Evolutionary conservation across 2,797 vertebrate genomes (phyloP), one percentile per base, ranked within the genome.

Genomic region (Micrastur ruficollis): DNA sequence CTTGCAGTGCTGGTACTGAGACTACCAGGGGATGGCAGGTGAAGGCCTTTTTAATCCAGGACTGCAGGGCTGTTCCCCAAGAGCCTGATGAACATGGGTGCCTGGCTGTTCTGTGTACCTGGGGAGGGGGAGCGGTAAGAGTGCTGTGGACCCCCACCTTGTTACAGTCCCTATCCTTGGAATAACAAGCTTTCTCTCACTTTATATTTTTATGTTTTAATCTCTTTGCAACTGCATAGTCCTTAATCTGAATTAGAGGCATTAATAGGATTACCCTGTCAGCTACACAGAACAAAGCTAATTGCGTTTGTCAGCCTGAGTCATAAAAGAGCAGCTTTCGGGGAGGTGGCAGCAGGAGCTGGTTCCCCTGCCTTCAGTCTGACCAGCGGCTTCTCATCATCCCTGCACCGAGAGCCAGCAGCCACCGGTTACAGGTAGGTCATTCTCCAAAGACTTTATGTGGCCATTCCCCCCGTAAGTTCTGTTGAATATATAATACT

Each of bases 381-480:
- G 3, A 11, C 7, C 0, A 0, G 20, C 46, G 72, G 53, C 34
- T 85, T 14, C 16, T 47, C 6, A 2, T 4, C 34, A 4, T 16
- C 29, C 13, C 47, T 7, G 36, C 10, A 2, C 31, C 0, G 2
- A 5, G 38, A 20, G 32, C 20, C 47, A 22, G 31, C 27, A 17
- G 34, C 46, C 16, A 12, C 21, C 4, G 1, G 2, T 8, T 11
- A 27, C 21, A 9, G 31, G 21, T 32, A 7, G 2, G 47, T 23
- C n/a, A 19, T 79, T 31, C 34, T 53, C 46, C 31, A 12, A n/a
- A 29, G 46, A 14, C 14, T 4, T 0, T 32, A 1, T 3, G 1
- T 13, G 46, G 65, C 59, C 2, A 0, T 55, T 70, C 27, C 29
- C 2, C 25, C 26, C 1, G 0, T 46, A 9, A 52, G 1, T 56